Base-by-base conservation (phyloP, 1,140 invertebrate species). In the Bombus ignitus region DNA sequence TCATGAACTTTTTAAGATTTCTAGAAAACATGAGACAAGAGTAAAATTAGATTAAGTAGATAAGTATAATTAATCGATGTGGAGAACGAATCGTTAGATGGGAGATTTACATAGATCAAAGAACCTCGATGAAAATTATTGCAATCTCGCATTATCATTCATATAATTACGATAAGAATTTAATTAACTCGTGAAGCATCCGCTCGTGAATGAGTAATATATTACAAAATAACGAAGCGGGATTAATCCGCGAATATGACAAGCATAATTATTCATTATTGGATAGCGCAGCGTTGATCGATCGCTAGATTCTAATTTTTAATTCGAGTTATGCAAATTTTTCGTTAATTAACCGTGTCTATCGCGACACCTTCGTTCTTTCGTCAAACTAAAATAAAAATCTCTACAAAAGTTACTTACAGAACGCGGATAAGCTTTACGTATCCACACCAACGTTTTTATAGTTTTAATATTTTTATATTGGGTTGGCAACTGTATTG, bases 221-320 rank as follows among this genome's bases (percentile, higher is more conserved):
- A 57, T 53, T 57, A 68, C 44, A 10, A 0, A 32, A n/a, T 44
- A 28, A 62, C n/a, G 62, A 39, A 39, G 35, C 22, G 44, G 28
- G 62, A 4, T 47, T 66, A 76, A 75, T 83, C 66, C 25, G 22
- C 6, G 81, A 68, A 77, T 70, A 70, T 77, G 62, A 68, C 65
- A 76, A 77, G 22, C 62, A 57, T 77, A 53, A 76, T 76, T 76
- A 39, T 37, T 28, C 35, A 28, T 77, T 76, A 83, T 83, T 53
- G 53, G 0, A 8, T 12, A 39, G 37, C 3, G 35, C 18, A 68
- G 37, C 42, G 59, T 57, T 32, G 28, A n/a, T 15, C 80, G 57
- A 47, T 47, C 71, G 15, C 13, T 10, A 13, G 5, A 12, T 18
- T 6, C 18, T 37, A 18, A 39, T 59, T 77, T 62, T 62, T 35